phyloP scores from a whole-genome alignment of 2,888 invertebrate genomes.

The Notodonta ziczac region DNA sequence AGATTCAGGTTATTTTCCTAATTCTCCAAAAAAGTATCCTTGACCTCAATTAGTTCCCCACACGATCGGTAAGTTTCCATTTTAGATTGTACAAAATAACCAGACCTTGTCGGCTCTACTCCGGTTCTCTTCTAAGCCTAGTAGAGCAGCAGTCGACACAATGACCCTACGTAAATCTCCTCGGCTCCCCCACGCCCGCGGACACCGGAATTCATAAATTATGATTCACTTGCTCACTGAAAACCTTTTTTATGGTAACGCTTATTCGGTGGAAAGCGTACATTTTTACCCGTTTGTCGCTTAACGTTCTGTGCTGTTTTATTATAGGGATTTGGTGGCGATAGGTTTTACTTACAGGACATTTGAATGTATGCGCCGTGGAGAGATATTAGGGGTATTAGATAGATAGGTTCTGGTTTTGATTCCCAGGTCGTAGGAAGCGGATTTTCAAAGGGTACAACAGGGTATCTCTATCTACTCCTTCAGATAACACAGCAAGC shows the following conservation, averaged over 20 bases:
- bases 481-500: no score
- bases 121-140: constrained; percentile 43
- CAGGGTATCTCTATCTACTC: no score
- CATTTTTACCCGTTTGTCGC: constrained; percentile 73
- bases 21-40: no score
- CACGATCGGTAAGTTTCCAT: not conserved
- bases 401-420: no score
- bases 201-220: constrained; percentile 84
- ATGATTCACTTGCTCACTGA: constrained; percentile 84
- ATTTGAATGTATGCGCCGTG: constrained; percentile 30
- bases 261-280: constrained; percentile 78
- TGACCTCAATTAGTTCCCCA: no score
- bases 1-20: no score
- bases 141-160: constrained; percentile 71
- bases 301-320: constrained; percentile 53
- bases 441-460: no score
- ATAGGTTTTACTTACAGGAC: constrained; percentile 13
- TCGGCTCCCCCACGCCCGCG: constrained; percentile 45
- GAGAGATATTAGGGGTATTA: not conserved
- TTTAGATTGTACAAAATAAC: constrained; percentile 6
- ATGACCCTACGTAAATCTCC: constrained; percentile 83
- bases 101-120: constrained; percentile 7
- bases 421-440: no score
- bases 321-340: constrained; percentile 43
- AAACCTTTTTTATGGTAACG: constrained; percentile 84